These are phyloP conservation scores for Gymnothorax reevesii DNA, from an alignment of 2,797 vertebrate species.

Conservation along the genomic window DNA sequence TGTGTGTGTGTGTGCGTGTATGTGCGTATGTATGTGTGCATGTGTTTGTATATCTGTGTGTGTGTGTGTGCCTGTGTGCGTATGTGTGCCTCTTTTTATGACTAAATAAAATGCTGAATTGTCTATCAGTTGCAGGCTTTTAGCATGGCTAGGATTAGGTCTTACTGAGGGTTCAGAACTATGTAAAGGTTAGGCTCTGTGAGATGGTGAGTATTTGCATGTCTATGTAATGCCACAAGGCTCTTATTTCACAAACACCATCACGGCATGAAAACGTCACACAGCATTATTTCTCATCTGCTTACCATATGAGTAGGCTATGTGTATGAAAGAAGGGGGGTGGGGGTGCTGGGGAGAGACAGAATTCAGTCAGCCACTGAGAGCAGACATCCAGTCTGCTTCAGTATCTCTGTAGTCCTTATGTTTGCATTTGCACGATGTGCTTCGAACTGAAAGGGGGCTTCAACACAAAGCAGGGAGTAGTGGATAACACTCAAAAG, in stretches of 20 bases:
- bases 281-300: slow-evolving; percentile 69
- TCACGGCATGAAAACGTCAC: slow-evolving; percentile 81
- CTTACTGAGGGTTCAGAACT: background rate
- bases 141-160: background rate
- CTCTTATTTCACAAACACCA: slow-evolving; percentile 75
- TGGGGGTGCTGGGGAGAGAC: slow-evolving; percentile 31
- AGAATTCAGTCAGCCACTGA: slow-evolving; percentile 61
- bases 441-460: background rate
- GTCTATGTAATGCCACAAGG: slow-evolving; percentile 64
- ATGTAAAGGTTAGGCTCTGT: slow-evolving; percentile 18
- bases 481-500: background rate
- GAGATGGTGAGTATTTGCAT: slow-evolving; percentile 32
- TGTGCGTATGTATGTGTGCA: slow-evolving; percentile 22
- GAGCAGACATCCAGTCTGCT: slow-evolving; percentile 58
- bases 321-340: slow-evolving; percentile 44
- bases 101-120: background rate
- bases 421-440: background rate
- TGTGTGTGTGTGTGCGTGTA: background rate
- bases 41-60: slow-evolving; percentile 8
- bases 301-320: slow-evolving; percentile 50
- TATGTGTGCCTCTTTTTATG: no score
- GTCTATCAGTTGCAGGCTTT: background rate
- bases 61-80: background rate
- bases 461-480: background rate
- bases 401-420: background rate